Percentiles rank a stretch among this genome's conserved stretches.
phyloP scores from a whole-genome alignment of 2,113 vertebrate genomes.

The Dipodomys spectabilis region DNA sequence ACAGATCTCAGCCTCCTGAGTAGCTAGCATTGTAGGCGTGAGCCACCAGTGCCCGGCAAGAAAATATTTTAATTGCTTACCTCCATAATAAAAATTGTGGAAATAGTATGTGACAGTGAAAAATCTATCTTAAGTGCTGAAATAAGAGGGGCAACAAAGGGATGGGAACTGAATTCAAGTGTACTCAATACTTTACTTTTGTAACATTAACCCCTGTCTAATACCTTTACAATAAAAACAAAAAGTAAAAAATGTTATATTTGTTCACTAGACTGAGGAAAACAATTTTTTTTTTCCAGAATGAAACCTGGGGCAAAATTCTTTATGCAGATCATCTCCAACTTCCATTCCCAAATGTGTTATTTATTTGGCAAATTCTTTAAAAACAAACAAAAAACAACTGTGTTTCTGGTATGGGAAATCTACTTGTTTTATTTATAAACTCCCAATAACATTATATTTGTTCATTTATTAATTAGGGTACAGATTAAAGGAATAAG shows the following conservation, averaged over 20 bases:
- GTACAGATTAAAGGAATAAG: neutral
- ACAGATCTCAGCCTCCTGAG: too few relatives aligned
- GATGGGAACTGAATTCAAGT: neutral
- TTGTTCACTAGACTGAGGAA: slow-evolving; percentile 5
- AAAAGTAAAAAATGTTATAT: neutral
- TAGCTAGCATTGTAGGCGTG: too few relatives aligned
- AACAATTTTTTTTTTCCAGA: neutral
- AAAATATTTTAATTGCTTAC: too few relatives aligned
- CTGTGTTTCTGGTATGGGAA: neutral
- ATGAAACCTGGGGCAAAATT: neutral
- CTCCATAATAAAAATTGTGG: too few relatives aligned
- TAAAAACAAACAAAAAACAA: neutral
- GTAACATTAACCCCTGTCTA: too few relatives aligned
- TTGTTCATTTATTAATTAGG: neutral
- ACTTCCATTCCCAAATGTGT: neutral
- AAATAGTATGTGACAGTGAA: too few relatives aligned
- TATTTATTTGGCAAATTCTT: neutral
- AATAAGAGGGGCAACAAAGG: neutral
- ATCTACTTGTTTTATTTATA: neutral
- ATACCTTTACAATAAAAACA: too few relatives aligned
- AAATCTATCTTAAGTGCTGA: neutral
- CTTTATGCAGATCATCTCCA: neutral
- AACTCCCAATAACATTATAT: neutral
- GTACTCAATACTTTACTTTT: too few relatives aligned
- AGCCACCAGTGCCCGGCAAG: too few relatives aligned